Evolutionary conservation across 2,113 vertebrate genomes (phyloP).

Genomic region (Poeciliopsis prolifica): DNA sequence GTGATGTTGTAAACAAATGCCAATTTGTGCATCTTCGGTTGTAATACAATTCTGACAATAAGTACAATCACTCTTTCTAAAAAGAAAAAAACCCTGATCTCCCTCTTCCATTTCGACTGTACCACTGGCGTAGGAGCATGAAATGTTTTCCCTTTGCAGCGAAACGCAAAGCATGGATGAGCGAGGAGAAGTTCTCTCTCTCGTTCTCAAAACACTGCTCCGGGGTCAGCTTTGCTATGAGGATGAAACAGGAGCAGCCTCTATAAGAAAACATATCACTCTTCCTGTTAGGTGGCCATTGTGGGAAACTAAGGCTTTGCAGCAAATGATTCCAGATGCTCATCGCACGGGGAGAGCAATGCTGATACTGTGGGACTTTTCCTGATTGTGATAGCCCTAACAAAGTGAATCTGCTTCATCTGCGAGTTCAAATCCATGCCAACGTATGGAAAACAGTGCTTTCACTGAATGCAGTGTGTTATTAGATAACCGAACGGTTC

Average conservation of each 20-base stretch:
- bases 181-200: slow-evolving; percentile 45
- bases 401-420: slow-evolving; percentile 43
- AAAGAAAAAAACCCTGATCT: slow-evolving; percentile 2
- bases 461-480: slow-evolving; percentile 66
- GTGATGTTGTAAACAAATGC: slow-evolving; percentile 59
- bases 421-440: slow-evolving; percentile 48
- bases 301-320: slow-evolving; percentile 62
- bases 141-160: slow-evolving; percentile 56
- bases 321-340: slow-evolving; percentile 74
- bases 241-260: slow-evolving; percentile 69
- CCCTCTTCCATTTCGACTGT: slow-evolving; percentile 28
- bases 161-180: slow-evolving; percentile 35
- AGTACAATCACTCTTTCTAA: slow-evolving; percentile 41
- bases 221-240: slow-evolving; percentile 61
- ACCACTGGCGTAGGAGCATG: slow-evolving; percentile 45
- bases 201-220: slow-evolving; percentile 33
- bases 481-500: slow-evolving; percentile 46
- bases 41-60: slow-evolving; percentile 39
- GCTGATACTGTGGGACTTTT: slow-evolving; percentile 54
- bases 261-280: slow-evolving; percentile 61
- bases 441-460: slow-evolving; percentile 63
- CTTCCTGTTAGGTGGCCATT: slow-evolving; percentile 63
- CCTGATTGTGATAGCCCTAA: slow-evolving; percentile 62
- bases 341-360: slow-evolving; percentile 43
- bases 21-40: slow-evolving; percentile 41